Percentiles rank a stretch among this genome's conserved stretches.
Evolutionary conservation across 2,888 invertebrate species (phyloP).

Genomic region (Tipula lateralis): DNA sequence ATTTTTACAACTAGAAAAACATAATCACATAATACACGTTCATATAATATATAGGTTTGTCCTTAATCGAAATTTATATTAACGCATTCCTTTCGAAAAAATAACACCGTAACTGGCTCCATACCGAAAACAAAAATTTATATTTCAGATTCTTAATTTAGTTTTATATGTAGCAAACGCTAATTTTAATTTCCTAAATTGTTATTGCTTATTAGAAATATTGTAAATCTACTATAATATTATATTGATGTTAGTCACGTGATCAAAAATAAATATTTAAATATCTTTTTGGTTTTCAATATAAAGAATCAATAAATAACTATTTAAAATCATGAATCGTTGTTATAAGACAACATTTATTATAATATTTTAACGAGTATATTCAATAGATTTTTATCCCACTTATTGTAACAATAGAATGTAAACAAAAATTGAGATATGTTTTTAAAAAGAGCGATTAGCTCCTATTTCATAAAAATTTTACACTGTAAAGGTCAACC

Average conservation of each 20-base stretch:
- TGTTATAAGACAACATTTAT: background rate
- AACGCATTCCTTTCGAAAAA: background rate
- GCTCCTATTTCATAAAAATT: too few relatives aligned
- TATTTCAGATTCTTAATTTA: background rate
- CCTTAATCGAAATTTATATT: background rate
- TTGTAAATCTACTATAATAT: background rate
- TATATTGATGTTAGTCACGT: background rate
- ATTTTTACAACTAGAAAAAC: background rate
- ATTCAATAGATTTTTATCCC: too few relatives aligned
- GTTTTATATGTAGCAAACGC: background rate
- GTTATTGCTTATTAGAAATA: background rate
- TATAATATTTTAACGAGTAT: too few relatives aligned
- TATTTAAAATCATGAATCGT: background rate
- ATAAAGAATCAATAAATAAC: background rate
- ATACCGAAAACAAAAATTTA: background rate
- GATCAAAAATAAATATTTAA: background rate
- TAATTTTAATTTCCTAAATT: background rate
- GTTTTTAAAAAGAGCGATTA: too few relatives aligned
- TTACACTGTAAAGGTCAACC: too few relatives aligned
- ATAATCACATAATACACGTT: background rate
- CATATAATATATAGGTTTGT: background rate
- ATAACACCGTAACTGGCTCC: background rate
- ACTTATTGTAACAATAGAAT: too few relatives aligned
- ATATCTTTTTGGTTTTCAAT: background rate
- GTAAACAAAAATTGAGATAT: too few relatives aligned